A percentile compares a stretch with the other conserved stretches of the same genome.
Evolutionary conservation across 30 jellyfish, hydroid and myxozoan species (phyloP).

Genomic region (Hydractinia echinata): DNA sequence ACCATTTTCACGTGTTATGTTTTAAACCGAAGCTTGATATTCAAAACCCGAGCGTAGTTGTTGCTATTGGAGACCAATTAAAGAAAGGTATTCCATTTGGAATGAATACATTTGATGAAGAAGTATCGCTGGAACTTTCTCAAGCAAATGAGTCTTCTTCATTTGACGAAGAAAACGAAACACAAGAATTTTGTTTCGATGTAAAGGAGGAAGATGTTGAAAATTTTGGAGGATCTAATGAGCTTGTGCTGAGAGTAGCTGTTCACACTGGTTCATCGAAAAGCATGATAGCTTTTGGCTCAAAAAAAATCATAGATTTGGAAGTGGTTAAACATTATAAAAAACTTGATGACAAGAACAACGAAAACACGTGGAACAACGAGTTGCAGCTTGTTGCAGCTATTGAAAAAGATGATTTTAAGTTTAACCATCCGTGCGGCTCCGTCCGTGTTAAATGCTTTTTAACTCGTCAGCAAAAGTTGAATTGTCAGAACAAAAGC

Average conservation of each 20-base stretch:
- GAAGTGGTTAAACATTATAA: background rate
- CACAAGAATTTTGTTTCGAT: constrained; percentile 1
- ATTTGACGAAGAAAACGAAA: background rate
- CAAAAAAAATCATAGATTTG: constrained; percentile 34
- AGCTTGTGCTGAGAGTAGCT: constrained; percentile 46
- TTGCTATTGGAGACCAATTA: background rate
- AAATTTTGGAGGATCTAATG: background rate
- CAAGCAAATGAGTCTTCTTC: background rate
- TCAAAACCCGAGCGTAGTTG: background rate
- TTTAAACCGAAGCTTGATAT: background rate
- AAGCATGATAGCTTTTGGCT: constrained; percentile 53
- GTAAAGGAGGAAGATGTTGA: constrained; percentile 9
- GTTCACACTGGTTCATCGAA: constrained; percentile 62
- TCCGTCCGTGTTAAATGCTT: constrained; percentile 28
- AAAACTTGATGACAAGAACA: background rate
- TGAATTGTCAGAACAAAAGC: constrained; percentile 31
- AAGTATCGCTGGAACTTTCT: background rate
- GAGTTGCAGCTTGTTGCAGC: constrained; percentile 25
- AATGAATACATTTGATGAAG: background rate
- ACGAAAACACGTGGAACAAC: constrained; percentile 22
- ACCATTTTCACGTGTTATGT: background rate
- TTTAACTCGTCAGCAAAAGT: constrained; percentile 20
- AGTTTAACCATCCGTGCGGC: constrained; percentile 64
- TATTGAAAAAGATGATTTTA: constrained; percentile 34
- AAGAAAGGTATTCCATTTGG: background rate